Percentiles rank a stretch among this genome's conserved stretches.
These are phyloP conservation scores for Penaeus japonicus DNA, from an alignment of 1,140 invertebrate genomes.

Conservation along the genomic window DNA sequence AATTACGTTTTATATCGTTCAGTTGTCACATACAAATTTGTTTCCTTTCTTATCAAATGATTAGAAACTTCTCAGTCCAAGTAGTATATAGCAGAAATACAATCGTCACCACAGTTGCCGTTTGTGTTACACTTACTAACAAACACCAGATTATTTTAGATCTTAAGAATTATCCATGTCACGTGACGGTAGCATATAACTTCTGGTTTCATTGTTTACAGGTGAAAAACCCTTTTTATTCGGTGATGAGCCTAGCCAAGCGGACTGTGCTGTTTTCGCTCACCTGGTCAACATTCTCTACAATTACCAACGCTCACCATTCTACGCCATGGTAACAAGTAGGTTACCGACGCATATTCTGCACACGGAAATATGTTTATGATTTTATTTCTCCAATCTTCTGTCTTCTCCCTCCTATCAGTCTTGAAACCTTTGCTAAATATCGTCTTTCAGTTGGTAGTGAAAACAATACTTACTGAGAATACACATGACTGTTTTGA, in stretches of 20 bases:
- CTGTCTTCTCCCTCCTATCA: background rate
- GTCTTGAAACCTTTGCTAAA: background rate
- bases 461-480: no score
- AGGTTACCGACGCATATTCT: background rate
- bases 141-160: no score
- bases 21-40: no score
- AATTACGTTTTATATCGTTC: no score
- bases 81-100: no score
- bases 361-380: background rate
- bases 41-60: no score
- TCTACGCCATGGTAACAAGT: conserved; percentile 8
- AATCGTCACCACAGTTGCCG: no score
- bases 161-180: background rate
- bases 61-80: no score
- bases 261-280: conserved; percentile 25
- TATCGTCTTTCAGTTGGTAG: background rate
- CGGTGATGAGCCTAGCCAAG: background rate
- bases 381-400: background rate
- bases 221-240: conserved; percentile 13
- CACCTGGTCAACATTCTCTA: conserved; percentile 21
- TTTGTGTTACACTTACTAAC: no score
- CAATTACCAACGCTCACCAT: conserved; percentile 30
- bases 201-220: background rate
- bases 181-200: background rate
- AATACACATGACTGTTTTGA: background rate